Evolutionary conservation across 2,888 invertebrate genomes (phyloP).

Genomic region (Tipula unca): DNA sequence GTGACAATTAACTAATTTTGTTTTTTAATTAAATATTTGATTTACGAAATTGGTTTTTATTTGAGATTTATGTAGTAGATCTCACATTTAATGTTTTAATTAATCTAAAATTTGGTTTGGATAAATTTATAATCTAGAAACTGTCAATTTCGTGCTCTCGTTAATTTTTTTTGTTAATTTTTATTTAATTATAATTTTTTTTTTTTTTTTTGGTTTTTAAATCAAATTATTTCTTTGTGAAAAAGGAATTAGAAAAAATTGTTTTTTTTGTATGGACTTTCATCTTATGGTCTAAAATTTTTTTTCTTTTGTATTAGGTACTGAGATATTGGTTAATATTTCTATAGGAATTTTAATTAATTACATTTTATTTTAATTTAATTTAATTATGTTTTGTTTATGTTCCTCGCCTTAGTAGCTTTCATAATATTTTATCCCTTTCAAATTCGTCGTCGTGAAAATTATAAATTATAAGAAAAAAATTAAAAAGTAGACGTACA

Average conservation of each 20-base stretch:
- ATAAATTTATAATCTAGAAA: constrained; percentile 22
- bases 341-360: neutral
- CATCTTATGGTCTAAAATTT: constrained; percentile 16
- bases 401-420: neutral
- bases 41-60: neutral
- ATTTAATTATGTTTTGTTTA: neutral
- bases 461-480: neutral
- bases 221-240: neutral
- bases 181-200: neutral
- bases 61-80: neutral
- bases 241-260: neutral
- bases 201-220: neutral
- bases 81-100: neutral
- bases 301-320: neutral
- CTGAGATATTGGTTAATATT: constrained; percentile 1
- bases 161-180: neutral
- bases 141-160: constrained; percentile 24
- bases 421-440: neutral
- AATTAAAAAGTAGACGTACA: neutral
- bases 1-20: neutral
- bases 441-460: neutral
- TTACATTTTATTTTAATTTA: neutral
- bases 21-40: neutral
- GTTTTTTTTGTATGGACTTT: neutral
- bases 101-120: neutral